phyloP scores from a whole-genome alignment of 1,140 invertebrate genomes.

The Eriosoma lanigerum region DNA sequence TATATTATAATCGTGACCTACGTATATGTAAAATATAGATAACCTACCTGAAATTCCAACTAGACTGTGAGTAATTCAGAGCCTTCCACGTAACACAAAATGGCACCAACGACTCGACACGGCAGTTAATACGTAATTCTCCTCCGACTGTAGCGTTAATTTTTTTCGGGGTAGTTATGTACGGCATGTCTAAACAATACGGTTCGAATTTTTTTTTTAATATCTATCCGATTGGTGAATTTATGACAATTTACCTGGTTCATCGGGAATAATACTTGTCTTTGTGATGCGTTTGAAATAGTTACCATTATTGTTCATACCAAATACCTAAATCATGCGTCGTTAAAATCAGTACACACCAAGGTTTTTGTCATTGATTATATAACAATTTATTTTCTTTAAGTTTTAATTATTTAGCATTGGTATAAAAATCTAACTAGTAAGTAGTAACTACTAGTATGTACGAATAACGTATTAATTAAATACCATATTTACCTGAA shows the following conservation, averaged over 20 bases:
- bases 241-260: constrained; percentile 20
- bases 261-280: constrained; percentile 18
- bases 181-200: constrained; percentile 8
- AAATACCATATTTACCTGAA: constrained; percentile 13
- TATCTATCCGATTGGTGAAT: background rate
- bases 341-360: background rate
- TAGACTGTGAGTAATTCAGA: background rate
- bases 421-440: too few species aligned
- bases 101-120: constrained; percentile 13
- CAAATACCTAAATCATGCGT: constrained; percentile 26
- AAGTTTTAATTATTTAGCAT: too few species aligned
- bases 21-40: background rate
- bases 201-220: background rate
- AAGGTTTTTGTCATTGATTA: too few species aligned
- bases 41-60: constrained; percentile 44
- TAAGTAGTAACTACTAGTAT: too few species aligned
- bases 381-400: too few species aligned
- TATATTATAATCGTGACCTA: background rate
- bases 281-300: constrained; percentile 25
- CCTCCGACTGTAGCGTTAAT: background rate
- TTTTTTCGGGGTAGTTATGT: background rate
- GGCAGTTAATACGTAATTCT: constrained; percentile 19
- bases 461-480: too few species aligned
- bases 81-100: background rate
- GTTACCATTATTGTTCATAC: constrained; percentile 9